Evolutionary conservation across 2,888 invertebrate species (phyloP).

Genomic region (Limenitis camilla): DNA sequence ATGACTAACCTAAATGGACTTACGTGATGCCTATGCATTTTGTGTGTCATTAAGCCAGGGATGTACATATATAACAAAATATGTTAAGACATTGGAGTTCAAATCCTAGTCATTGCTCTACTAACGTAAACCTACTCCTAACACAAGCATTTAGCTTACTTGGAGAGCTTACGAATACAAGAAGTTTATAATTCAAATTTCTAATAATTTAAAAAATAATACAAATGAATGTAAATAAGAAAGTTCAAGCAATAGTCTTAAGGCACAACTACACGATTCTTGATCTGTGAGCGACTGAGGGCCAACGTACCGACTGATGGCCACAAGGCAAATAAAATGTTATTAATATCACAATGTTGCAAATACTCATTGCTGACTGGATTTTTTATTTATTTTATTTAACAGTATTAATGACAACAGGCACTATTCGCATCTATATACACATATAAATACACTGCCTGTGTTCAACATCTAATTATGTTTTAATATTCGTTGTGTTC

Average conservation of each 20-base stretch:
- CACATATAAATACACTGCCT: background rate
- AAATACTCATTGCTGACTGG: slow-evolving; percentile 30
- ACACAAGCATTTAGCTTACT: no score
- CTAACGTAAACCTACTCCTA: no score
- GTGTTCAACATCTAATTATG: no score
- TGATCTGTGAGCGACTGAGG: slow-evolving; percentile 28
- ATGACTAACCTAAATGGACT: no score
- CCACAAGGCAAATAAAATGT: slow-evolving; percentile 51
- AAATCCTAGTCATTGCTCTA: no score
- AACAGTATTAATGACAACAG: slow-evolving; percentile 7
- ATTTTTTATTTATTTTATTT: slow-evolving; percentile 18
- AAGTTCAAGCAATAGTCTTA: background rate
- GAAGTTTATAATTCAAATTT: no score
- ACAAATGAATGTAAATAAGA: background rate
- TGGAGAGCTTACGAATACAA: no score
- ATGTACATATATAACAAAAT: no score
- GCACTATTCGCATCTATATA: background rate
- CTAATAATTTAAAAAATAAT: background rate
- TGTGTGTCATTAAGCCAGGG: no score
- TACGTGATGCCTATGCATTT: no score
- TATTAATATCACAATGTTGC: slow-evolving; percentile 46
- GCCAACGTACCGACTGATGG: slow-evolving; percentile 42
- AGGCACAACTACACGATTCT: slow-evolving; percentile 12
- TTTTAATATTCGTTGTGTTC: background rate
- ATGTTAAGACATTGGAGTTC: no score